Conservation (phyloP, 2,797 vertebrate genomes). For the Agapornis canus region DNA sequence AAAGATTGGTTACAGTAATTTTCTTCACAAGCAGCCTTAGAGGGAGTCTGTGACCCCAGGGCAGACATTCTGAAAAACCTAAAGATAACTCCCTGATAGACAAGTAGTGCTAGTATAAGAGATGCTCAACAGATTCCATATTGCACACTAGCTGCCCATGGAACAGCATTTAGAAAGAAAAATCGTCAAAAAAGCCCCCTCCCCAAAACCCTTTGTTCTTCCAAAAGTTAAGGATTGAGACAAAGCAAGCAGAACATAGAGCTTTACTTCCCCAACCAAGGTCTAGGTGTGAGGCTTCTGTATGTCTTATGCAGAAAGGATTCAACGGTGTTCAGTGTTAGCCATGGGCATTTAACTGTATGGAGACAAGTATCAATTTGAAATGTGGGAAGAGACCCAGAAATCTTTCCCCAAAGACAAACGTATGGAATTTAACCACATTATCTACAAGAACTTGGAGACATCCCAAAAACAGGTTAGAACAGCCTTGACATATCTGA, state of each 20-base stretch:
- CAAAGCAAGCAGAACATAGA: not conserved
- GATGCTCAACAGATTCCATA: not conserved
- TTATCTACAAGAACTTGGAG: conserved; percentile 11
- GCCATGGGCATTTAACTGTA: not conserved
- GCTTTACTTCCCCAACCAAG: not conserved
- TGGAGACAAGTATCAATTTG: not conserved
- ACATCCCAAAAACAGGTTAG: conserved; percentile 43
- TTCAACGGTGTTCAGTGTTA: not conserved
- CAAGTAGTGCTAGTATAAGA: not conserved
- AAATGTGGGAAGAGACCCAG: conserved; percentile 11
- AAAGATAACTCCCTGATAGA: not conserved
- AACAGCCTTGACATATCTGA: conserved; percentile 35
- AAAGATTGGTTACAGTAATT: not conserved
- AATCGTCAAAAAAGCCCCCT: not conserved
- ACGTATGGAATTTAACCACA: not conserved
- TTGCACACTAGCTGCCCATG: not conserved
- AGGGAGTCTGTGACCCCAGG: not conserved
- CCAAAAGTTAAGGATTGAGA: not conserved
- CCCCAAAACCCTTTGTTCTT: not conserved
- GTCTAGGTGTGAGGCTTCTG: not conserved
- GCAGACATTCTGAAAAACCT: conserved; percentile 21
- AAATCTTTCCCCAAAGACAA: conserved; percentile 18
- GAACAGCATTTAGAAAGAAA: not conserved
- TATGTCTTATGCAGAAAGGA: not conserved
- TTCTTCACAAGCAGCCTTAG: not conserved